phyloP scores from a whole-genome alignment of 2,888 invertebrate genomes.

The Acanthococcus lagerstroemiae region DNA sequence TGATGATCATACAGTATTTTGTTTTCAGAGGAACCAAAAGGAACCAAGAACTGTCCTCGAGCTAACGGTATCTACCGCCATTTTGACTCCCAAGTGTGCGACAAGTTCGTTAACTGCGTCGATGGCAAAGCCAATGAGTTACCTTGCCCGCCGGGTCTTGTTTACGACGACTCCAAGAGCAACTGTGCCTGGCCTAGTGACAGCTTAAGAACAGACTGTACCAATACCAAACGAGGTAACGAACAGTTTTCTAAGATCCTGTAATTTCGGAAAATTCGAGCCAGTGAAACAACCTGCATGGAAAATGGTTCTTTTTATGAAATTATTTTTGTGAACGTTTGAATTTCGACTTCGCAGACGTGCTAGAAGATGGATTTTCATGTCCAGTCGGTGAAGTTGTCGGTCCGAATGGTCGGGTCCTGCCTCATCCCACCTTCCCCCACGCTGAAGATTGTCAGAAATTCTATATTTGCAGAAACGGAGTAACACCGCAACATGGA shows the following conservation, averaged over 20 bases:
- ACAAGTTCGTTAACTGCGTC: constrained; percentile 68
- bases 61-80: constrained; percentile 70
- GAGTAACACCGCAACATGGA: constrained; percentile 63
- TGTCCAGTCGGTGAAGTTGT: constrained; percentile 60
- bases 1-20: too few relatives aligned
- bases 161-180: constrained; percentile 61
- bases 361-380: constrained; percentile 63
- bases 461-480: constrained; percentile 72
- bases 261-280: too few relatives aligned
- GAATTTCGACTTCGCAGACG: constrained; percentile 49
- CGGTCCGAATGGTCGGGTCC: constrained; percentile 56
- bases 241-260: too few relatives aligned
- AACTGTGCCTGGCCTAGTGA: constrained; percentile 66
- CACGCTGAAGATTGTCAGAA: constrained; percentile 71
- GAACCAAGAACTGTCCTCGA: constrained; percentile 61
- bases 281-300: too few relatives aligned
- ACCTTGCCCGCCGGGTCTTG: constrained; percentile 60
- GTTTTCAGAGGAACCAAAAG: constrained; percentile 60
- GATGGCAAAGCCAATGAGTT: constrained; percentile 58
- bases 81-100: constrained; percentile 60
- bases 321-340: constrained; percentile 2
- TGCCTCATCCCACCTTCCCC: constrained; percentile 67
- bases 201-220: constrained; percentile 49
- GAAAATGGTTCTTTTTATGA: not conserved
- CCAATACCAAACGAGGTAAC: constrained; percentile 45